Conservation (phyloP, 2,113 vertebrate species). For the Chaetura pelagica region DNA sequence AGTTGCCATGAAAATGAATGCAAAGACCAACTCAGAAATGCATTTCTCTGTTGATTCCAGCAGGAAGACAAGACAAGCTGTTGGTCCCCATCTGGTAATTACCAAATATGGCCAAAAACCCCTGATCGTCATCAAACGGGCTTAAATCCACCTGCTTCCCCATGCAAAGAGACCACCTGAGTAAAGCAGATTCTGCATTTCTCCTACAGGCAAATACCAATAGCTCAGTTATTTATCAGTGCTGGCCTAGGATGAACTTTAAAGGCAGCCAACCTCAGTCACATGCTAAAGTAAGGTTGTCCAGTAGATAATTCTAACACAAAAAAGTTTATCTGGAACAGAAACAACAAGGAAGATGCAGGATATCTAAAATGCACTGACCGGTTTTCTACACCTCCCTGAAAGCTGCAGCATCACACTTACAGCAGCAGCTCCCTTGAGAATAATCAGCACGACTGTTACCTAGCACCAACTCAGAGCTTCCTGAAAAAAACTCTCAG, state of each 20-base stretch:
- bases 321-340: background rate
- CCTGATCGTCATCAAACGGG: background rate
- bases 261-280: conserved; percentile 17
- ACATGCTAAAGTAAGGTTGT: background rate
- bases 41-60: background rate
- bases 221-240: conserved; percentile 33
- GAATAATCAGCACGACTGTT: background rate
- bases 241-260: conserved; percentile 6
- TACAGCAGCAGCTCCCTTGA: background rate
- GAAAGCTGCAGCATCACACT: background rate
- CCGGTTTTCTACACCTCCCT: background rate
- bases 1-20: conserved; percentile 49
- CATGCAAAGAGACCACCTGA: background rate
- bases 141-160: background rate
- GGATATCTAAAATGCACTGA: background rate
- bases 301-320: background rate
- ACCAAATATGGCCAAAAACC: conserved; percentile 37
- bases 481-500: background rate
- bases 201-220: background rate
- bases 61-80: background rate
- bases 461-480: conserved; percentile 11
- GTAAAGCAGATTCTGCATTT: background rate
- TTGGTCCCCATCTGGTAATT: background rate
- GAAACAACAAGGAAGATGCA: background rate
- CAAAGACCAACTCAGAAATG: conserved; percentile 11